Percentiles rank a stretch among this genome's conserved stretches.
phyloP scores from a whole-genome alignment of 2,797 vertebrate species.

The Pelodytes ibericus region DNA sequence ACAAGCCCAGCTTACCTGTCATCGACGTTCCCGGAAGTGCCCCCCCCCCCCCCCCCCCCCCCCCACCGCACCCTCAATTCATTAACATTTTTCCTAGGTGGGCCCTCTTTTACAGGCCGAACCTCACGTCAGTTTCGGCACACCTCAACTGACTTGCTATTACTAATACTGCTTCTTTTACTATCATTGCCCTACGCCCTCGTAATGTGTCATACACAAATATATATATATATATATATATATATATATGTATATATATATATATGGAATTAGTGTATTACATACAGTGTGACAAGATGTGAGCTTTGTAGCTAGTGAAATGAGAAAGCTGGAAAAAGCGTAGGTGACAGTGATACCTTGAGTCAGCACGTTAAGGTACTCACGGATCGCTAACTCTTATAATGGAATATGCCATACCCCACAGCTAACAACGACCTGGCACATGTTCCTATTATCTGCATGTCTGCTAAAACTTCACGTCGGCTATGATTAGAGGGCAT shows the following conservation, averaged over 20 bases:
- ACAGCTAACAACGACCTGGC: conserved; percentile 36
- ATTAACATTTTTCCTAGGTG: too few species aligned
- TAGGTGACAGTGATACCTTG: conserved; percentile 39
- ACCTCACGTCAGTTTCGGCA: too few species aligned
- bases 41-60: too few species aligned
- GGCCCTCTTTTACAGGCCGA: too few species aligned
- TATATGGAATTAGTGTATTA: background rate
- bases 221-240: too few species aligned
- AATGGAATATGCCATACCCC: conserved; percentile 42
- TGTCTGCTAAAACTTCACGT: conserved; percentile 6
- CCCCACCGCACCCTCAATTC: too few species aligned
- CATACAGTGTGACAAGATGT: conserved; percentile 10
- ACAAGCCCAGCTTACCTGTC: too few species aligned
- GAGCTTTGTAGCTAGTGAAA: conserved; percentile 26
- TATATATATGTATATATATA: background rate
- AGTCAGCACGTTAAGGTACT: conserved; percentile 32
- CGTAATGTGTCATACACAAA: too few species aligned
- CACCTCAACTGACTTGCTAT: too few species aligned
- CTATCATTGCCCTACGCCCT: too few species aligned
- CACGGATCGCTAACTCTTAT: conserved; percentile 36
- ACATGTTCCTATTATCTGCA: conserved; percentile 8
- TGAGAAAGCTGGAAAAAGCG: conserved; percentile 10
- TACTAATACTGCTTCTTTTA: too few species aligned
- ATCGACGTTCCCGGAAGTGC: too few species aligned
- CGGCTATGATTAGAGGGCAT: conserved; percentile 4